These are phyloP conservation scores for Folsomia candida DNA, from an alignment of 2,888 invertebrate species.

Conservation along the genomic window DNA sequence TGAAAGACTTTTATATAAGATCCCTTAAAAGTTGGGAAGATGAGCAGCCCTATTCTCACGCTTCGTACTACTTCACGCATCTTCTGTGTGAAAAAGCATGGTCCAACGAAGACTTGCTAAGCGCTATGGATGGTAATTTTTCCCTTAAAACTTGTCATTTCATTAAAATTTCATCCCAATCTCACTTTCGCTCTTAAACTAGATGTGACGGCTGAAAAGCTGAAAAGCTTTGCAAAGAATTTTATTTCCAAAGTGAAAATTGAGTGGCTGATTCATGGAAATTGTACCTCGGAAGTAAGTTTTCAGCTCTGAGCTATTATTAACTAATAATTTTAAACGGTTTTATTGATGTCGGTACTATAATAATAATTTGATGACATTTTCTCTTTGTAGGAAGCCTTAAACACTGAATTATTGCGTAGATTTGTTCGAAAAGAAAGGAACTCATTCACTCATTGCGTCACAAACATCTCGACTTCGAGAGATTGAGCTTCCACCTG, in stretches of 20 bases:
- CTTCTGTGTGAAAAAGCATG: slow-evolving; percentile 80
- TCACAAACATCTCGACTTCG: slow-evolving; percentile 77
- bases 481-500: slow-evolving; percentile 80
- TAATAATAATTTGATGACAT: no score
- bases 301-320: not conserved
- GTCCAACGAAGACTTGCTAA: slow-evolving; percentile 82
- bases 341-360: no score
- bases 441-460: slow-evolving; percentile 68
- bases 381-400: slow-evolving; percentile 60
- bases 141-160: no score
- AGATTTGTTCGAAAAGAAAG: slow-evolving; percentile 50
- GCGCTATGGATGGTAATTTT: slow-evolving; percentile 75
- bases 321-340: slow-evolving; percentile 1
- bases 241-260: slow-evolving; percentile 80
- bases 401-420: slow-evolving; percentile 63
- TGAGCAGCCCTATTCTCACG: slow-evolving; percentile 74
- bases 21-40: slow-evolving; percentile 83
- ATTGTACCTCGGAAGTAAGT: slow-evolving; percentile 65
- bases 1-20: slow-evolving; percentile 82
- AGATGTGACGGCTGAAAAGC: slow-evolving; percentile 75
- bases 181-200: slow-evolving; percentile 32
- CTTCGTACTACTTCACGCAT: slow-evolving; percentile 74
- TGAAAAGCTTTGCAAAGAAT: slow-evolving; percentile 75
- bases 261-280: slow-evolving; percentile 87
- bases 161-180: no score